Evolutionary conservation across 2,113 vertebrate species (phyloP), one percentile per base, ranked within the genome.

Genomic region (Mastomys natalensis): DNA sequence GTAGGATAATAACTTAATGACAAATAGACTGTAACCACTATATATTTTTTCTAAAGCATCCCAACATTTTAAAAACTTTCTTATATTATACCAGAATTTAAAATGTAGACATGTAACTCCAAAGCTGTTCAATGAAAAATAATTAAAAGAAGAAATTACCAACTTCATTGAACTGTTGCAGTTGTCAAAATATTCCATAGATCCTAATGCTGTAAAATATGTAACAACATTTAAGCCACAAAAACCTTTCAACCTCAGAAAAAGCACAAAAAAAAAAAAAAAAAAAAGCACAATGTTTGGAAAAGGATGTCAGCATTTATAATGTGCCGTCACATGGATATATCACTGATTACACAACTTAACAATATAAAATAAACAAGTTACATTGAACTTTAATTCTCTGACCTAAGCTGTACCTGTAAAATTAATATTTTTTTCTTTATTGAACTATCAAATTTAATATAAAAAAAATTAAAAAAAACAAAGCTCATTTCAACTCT

Each of bases 161-260:
- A 99, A 99, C 99, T 99, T 99, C 99, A 99, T 99, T 99, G 99
- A 99, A 99, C 99, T 99, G 99, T 99, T 99, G 99, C 99, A 98
- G 99, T 99, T 99, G 99, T 99, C 99, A 99, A 99, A 99, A 99
- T 99, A 99, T 99, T 99, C 99, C 99, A 99, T 99, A 99, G 99
- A 99, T 99, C 99, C 99, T 99, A 99, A 99, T 99, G 99, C 99
- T 99, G 99, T 98, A 99, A 99, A 99, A 99, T 99, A 99, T 99
- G 99, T 99, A 99, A 99, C 99, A 99, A 99, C 99, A 99, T 99
- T 99, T 99, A 99, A 99, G 99, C 98, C 99, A 99, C 99, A 99
- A 99, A 99, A 99, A 98, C 98, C 99, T 99, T 98, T 97, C 98
- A 98, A 98, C 98, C 97, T 98, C 98, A 98, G 97, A 98, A 98